Evolutionary conservation across 1,140 invertebrate species (phyloP).

Genomic region (Brachionus paranguensis): DNA sequence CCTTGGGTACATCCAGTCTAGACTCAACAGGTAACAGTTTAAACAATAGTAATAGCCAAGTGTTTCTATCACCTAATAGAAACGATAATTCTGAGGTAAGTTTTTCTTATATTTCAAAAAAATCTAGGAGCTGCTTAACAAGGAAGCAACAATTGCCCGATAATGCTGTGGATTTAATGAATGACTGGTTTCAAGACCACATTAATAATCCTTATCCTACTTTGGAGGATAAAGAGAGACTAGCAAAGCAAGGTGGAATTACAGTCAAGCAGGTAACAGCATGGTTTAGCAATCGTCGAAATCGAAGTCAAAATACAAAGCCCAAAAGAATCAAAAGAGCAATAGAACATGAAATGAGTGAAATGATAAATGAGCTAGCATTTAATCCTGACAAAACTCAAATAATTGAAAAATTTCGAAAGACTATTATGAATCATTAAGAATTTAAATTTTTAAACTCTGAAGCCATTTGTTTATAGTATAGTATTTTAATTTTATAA

Average conservation of each 20-base stretch:
- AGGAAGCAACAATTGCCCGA: slow-evolving; percentile 33
- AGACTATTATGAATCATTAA: not conserved
- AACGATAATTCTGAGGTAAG: not conserved
- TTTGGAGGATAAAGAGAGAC: slow-evolving; percentile 47
- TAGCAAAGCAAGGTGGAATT: slow-evolving; percentile 47
- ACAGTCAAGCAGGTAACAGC: slow-evolving; percentile 49
- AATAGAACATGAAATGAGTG: slow-evolving; percentile 23
- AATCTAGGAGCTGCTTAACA: not conserved
- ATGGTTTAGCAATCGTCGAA: slow-evolving; percentile 53
- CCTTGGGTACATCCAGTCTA: not conserved
- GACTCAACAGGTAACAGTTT: not conserved
- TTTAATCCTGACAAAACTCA: not conserved
- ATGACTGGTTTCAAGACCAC: slow-evolving; percentile 47
- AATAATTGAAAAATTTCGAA: slow-evolving; percentile 18
- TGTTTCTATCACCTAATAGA: not conserved
- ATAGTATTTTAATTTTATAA: not conserved
- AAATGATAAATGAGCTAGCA: not conserved
- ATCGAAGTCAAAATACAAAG: slow-evolving; percentile 50
- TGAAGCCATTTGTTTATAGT: not conserved
- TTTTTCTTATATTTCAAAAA: not conserved
- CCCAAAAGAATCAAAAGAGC: slow-evolving; percentile 45
- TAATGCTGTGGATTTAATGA: slow-evolving; percentile 46
- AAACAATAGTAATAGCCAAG: not conserved
- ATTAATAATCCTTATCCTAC: slow-evolving; percentile 50
- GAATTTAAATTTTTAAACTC: not conserved